Conservation (phyloP, 1,140 invertebrate genomes). For the Bombus huntii region DNA sequence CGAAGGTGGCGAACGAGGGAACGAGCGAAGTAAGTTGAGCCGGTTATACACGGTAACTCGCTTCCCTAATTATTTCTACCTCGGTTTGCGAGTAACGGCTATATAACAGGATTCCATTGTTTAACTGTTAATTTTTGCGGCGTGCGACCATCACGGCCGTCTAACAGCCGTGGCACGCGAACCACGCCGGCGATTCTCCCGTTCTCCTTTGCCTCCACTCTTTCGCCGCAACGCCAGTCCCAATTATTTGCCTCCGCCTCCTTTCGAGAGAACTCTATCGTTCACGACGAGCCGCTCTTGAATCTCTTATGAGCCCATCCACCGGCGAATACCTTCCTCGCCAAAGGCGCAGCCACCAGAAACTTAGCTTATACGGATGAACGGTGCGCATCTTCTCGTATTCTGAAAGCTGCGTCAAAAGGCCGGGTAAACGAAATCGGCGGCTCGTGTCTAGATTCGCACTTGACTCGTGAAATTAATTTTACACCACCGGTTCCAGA, state of each 20-base stretch:
- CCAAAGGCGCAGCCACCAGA: conserved; percentile 38
- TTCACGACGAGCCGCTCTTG: conserved; percentile 59
- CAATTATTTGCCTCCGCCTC: conserved; percentile 60
- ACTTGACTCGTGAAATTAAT: conserved; percentile 16
- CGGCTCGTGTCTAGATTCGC: conserved; percentile 1
- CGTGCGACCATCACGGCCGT: conserved; percentile 47
- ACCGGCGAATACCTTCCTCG: conserved; percentile 37
- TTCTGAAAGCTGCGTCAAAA: conserved; percentile 1
- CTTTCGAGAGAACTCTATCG: conserved; percentile 63
- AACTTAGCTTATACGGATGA: conserved; percentile 44
- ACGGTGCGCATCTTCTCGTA: conserved; percentile 26
- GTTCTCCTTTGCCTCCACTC: conserved; percentile 9
- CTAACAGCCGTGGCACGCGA: conserved; percentile 61
- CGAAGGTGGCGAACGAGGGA: conserved; percentile 19
- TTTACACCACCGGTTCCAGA: not conserved
- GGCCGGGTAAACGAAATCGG: not conserved
- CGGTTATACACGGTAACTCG: conserved; percentile 54
- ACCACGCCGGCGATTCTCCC: conserved; percentile 28
- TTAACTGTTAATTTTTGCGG: conserved; percentile 76
- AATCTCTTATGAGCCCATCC: conserved; percentile 58
- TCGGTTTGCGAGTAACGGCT: conserved; percentile 68
- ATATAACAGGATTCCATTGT: conserved; percentile 72
- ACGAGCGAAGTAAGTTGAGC: conserved; percentile 36
- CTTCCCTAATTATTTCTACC: conserved; percentile 73
- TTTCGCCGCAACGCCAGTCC: conserved; percentile 56